Percentiles rank a stretch among this genome's conserved stretches.
Conservation (phyloP, 2,113 vertebrate species). For the Pantherophis guttatus region DNA sequence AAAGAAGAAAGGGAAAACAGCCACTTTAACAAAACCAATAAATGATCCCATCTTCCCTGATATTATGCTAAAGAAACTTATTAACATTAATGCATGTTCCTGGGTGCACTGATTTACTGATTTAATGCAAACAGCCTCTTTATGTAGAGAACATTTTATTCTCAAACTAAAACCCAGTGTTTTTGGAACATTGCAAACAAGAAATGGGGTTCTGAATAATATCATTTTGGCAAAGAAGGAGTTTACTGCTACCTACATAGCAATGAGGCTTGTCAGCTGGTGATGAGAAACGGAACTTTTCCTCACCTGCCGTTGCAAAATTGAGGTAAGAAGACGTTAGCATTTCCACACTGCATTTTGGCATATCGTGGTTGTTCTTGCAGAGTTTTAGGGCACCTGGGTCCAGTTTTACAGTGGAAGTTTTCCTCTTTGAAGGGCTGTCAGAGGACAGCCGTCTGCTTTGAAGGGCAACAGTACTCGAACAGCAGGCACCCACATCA, state of each 20-base stretch:
- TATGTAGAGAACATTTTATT: conserved; percentile 62
- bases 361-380: conserved; percentile 37
- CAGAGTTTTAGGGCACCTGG: neutral
- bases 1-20: conserved; percentile 33
- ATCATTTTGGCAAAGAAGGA: conserved; percentile 52
- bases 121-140: conserved; percentile 53
- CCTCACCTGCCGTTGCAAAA: conserved; percentile 2
- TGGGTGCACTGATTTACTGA: conserved; percentile 67
- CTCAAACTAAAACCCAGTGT: conserved; percentile 48
- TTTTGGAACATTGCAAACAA: conserved; percentile 48
- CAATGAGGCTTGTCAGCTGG: conserved; percentile 28
- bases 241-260: conserved; percentile 54
- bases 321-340: conserved; percentile 29
- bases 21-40: conserved; percentile 25
- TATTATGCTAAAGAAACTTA: conserved; percentile 44
- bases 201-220: conserved; percentile 60
- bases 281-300: neutral
- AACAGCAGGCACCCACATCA: neutral
- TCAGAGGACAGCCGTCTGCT: neutral
- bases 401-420: neutral
- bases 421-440: neutral
- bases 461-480: neutral
- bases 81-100: conserved; percentile 64
- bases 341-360: conserved; percentile 48
- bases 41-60: conserved; percentile 31